Percentiles rank a stretch among this genome's conserved stretches.
These are phyloP conservation scores for Herminia tarsipennalis DNA, from an alignment of 2,888 invertebrate species.

Conservation along the genomic window DNA sequence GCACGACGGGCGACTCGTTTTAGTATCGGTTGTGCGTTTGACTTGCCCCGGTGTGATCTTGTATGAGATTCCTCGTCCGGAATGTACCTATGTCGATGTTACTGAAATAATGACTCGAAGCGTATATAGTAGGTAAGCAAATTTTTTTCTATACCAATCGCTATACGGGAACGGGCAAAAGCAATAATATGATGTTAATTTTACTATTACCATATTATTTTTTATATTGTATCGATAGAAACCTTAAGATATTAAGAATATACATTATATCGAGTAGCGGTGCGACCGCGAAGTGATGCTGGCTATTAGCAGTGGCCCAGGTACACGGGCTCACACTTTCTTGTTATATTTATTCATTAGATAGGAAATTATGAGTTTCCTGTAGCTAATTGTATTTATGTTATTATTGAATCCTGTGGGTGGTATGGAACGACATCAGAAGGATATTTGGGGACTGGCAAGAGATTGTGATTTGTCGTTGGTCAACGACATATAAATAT, in stretches of 20 bases:
- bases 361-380: constrained; percentile 84
- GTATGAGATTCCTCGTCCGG: constrained; percentile 68
- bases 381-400: constrained; percentile 85
- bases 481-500: constrained; percentile 86
- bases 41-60: constrained; percentile 83
- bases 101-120: constrained; percentile 72
- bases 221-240: constrained; percentile 83
- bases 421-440: constrained; percentile 80
- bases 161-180: constrained; percentile 86
- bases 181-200: constrained; percentile 86
- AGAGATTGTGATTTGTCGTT: constrained; percentile 86
- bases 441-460: constrained; percentile 80
- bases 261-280: constrained; percentile 77
- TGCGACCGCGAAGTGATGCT: constrained; percentile 83
- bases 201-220: constrained; percentile 86
- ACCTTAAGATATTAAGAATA: constrained; percentile 79
- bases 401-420: constrained; percentile 80
- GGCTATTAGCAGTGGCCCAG: constrained; percentile 75
- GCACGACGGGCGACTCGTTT: constrained; percentile 70
- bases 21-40: constrained; percentile 84
- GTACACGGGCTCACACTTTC: constrained; percentile 67
- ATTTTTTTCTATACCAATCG: constrained; percentile 85
- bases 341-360: constrained; percentile 85
- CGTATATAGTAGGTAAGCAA: constrained; percentile 81
- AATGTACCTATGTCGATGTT: constrained; percentile 73